Evolutionary conservation across 2,888 invertebrate species (phyloP), one percentile per base, ranked within the genome.

Genomic region (Leptopilina syphax): DNA sequence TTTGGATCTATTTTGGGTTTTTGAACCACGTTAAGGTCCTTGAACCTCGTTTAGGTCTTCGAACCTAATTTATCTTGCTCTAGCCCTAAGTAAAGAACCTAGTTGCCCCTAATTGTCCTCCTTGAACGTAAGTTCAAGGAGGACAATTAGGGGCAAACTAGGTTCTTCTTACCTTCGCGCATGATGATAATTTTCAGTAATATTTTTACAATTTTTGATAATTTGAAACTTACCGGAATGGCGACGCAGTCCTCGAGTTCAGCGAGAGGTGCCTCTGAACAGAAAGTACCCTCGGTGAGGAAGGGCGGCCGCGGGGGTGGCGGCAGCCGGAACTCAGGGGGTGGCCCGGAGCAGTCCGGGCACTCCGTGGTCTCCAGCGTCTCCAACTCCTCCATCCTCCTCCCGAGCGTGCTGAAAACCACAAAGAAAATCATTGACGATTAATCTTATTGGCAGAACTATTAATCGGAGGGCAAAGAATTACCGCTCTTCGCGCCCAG

Each of bases 261-360:
- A 78, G 95, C 94, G 87, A 96, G 93, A 70, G 95, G 95, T 86
- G 95, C 95, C 91, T 96, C 95, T 79, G 95, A 94, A 90, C 96
- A 96, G 89, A 95, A 95, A 87, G 94, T 94, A 79, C 95, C 95
- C 85, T 93, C 92, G 81, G 94, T 93, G 84, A 96, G 93, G 89
- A 95, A 95, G 80, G 96, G 96, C 78, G 96, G 96, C 89, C 95
- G 92, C 66, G 96, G 96, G 27, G 96, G 96, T 81, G 96, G 96
- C 80, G 96, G 96, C 88, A 96, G 92, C 90, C 95, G 93, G 92
- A 96, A 96, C 93, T 95, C 95, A 83, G 96, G 96, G 87, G 95
- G 95, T 87, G 95, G 95, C 88, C 95, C 95, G 87, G 95, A 94
- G 93, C 96, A 96, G 92, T 96, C 96, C 84, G 90, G 90, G 92